Conservation (phyloP, 2,113 vertebrate genomes). For the Nyctibius bracteatus region DNA sequence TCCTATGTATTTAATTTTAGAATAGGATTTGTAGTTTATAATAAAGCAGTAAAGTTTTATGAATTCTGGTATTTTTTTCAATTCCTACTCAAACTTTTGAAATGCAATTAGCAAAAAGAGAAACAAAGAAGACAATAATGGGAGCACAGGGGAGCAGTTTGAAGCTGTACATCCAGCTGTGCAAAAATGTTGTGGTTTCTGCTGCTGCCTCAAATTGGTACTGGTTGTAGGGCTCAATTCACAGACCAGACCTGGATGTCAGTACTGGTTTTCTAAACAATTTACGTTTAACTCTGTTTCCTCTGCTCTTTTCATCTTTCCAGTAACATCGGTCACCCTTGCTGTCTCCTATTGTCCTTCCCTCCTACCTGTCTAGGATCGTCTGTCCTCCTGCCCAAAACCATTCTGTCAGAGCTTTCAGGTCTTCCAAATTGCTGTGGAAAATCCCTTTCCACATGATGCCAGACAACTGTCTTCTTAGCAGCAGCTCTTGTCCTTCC, state of each 20-base stretch:
- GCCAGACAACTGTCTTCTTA: not conserved
- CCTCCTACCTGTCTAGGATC: not conserved
- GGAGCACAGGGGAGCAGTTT: not conserved
- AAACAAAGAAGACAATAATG: not conserved
- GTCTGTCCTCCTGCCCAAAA: not conserved
- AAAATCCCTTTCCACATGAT: not conserved
- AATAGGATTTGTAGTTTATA: not conserved
- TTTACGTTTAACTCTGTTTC: not conserved
- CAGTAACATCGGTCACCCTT: not conserved
- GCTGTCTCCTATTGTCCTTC: not conserved
- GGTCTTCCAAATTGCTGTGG: not conserved
- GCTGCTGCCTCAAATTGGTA: not conserved
- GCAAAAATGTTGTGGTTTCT: not conserved
- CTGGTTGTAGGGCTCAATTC: not conserved
- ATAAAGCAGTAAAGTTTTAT: constrained; percentile 11
- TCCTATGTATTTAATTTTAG: not conserved
- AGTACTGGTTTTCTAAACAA: not conserved
- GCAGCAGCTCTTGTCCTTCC: not conserved
- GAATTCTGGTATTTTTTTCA: not conserved
- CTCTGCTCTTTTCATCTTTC: not conserved
- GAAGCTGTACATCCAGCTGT: not conserved
- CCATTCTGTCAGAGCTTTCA: not conserved
- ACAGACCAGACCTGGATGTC: not conserved
- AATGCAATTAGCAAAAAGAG: not conserved
- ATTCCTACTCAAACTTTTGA: not conserved